phyloP scores from a whole-genome alignment of 2,113 vertebrate species.

The Spizaetus ornatus region DNA sequence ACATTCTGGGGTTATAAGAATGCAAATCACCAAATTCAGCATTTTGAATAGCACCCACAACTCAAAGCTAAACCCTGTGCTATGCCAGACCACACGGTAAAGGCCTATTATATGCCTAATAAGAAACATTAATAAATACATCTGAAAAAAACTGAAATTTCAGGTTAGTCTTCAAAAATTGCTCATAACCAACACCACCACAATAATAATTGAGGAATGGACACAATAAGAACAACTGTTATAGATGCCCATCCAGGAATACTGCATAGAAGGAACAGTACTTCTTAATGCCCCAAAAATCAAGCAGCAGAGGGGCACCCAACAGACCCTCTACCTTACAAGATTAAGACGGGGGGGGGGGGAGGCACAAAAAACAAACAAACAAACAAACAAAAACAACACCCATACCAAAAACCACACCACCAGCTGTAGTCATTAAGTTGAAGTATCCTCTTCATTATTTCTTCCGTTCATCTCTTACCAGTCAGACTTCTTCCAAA shows the following conservation, averaged over 20 bases:
- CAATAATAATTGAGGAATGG: not conserved
- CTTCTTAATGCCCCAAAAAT: not conserved
- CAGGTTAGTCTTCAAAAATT: not conserved
- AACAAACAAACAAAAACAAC: no score
- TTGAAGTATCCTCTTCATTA: not conserved
- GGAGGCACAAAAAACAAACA: no score
- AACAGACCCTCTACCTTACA: not conserved
- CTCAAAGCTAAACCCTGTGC: not conserved
- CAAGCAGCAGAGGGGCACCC: not conserved
- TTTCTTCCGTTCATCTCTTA: not conserved
- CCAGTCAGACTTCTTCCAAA: not conserved
- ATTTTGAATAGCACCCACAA: not conserved
- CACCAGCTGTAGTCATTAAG: not conserved
- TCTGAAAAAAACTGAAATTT: rapidly evolving
- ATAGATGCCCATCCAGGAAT: not conserved
- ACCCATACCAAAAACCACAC: no score
- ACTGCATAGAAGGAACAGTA: not conserved
- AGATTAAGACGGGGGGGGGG: not conserved
- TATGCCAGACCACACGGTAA: not conserved
- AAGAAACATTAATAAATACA: not conserved
- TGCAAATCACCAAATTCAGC: not conserved
- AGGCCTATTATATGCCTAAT: not conserved
- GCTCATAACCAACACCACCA: not conserved
- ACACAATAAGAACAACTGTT: not conserved
- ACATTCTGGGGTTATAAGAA: not conserved